Conservation (phyloP, 1,140 invertebrate species). For the Papilio dardanus region DNA sequence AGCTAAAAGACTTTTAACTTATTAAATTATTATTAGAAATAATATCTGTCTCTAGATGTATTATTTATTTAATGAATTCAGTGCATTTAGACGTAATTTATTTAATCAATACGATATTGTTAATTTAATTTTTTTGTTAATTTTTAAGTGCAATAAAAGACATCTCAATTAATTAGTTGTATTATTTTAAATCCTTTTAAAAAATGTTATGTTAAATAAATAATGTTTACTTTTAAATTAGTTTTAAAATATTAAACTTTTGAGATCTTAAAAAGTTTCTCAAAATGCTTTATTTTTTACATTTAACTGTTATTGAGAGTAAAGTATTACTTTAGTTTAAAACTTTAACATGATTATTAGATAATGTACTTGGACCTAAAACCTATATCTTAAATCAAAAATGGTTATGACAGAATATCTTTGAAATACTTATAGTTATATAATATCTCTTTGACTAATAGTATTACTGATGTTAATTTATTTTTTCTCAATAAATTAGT, state of each 20-base stretch:
- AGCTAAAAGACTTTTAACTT: conserved; percentile 5
- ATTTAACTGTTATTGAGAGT: too few relatives aligned
- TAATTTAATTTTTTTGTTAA: conserved; percentile 35
- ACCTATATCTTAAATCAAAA: not conserved
- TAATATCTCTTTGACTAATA: too few relatives aligned
- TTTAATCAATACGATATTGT: conserved; percentile 14
- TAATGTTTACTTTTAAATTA: too few relatives aligned
- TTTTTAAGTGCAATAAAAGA: conserved; percentile 47
- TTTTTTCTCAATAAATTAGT: conserved; percentile 1
- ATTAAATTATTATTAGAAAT: not conserved
- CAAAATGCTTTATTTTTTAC: not conserved
- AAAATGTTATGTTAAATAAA: too few relatives aligned
- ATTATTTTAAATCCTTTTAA: conserved; percentile 38
- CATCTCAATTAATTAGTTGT: conserved; percentile 39
- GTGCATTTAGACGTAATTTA: conserved; percentile 1
- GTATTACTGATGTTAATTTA: conserved; percentile 7
- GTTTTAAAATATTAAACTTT: not conserved
- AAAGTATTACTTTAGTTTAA: not conserved
- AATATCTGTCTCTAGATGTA: not conserved
- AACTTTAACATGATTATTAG: not conserved
- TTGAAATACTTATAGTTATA: too few relatives aligned
- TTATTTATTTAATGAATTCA: not conserved
- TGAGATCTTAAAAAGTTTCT: not conserved
- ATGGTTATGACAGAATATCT: not conserved
- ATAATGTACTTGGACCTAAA: not conserved